Conservation (phyloP, 2,888 invertebrate species). For the Dusona sp. region DNA sequence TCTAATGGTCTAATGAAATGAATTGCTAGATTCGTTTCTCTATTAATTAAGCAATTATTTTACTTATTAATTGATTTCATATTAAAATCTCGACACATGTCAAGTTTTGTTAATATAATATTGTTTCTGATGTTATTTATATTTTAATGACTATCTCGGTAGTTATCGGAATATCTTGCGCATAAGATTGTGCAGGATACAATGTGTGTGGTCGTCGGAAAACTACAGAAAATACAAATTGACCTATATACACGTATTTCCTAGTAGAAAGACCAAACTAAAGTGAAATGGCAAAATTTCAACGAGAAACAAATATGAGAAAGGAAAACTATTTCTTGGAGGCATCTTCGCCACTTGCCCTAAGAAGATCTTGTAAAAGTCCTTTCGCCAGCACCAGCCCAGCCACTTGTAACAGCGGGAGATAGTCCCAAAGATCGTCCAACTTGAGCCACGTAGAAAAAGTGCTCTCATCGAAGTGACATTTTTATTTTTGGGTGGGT, state of each 20-base stretch:
- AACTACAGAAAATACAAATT: neutral
- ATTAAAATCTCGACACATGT: neutral
- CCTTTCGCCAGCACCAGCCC: neutral
- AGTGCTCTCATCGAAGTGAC: slow-evolving; percentile 44
- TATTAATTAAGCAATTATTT: neutral
- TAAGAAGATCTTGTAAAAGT: neutral
- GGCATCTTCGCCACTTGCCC: neutral
- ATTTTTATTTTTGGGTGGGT: slow-evolving; percentile 41
- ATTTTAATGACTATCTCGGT: neutral
- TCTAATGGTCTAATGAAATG: too few species aligned
- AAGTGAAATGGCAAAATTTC: neutral
- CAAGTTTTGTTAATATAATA: neutral
- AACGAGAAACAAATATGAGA: slow-evolving; percentile 5
- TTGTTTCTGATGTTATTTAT: neutral
- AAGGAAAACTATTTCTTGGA: neutral
- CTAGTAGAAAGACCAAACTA: neutral
- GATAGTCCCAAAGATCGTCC: slow-evolving; percentile 12
- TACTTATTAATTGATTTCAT: neutral
- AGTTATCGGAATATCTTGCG: neutral
- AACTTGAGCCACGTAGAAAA: slow-evolving; percentile 18
- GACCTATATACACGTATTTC: neutral
- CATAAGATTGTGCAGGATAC: neutral
- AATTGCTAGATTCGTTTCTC: neutral
- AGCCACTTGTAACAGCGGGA: slow-evolving; percentile 44
- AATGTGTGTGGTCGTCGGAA: slow-evolving; percentile 16